These are phyloP conservation scores for Ephialtes manifestator DNA, from an alignment of 2,888 invertebrate species.

Conservation along the genomic window DNA sequence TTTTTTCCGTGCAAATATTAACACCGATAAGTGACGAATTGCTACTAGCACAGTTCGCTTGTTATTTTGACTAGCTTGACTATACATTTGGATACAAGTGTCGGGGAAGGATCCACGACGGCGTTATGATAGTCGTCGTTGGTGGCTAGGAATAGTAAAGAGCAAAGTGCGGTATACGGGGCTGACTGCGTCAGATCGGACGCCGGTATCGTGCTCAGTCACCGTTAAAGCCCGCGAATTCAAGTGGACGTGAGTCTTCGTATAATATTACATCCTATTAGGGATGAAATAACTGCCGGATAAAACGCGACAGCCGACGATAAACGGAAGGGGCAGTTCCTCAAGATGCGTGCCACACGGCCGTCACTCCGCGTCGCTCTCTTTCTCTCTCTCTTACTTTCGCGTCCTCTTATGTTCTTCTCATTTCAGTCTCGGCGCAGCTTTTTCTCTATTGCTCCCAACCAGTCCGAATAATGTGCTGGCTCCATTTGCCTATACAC, in stretches of 20 bases:
- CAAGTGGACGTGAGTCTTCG: conserved; percentile 83
- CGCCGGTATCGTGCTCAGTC: conserved; percentile 81
- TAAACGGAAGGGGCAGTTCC: conserved; percentile 78
- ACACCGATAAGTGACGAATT: too few species aligned
- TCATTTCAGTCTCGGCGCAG: conserved; percentile 8
- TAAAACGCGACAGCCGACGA: conserved; percentile 82
- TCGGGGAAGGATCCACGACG: conserved; percentile 1
- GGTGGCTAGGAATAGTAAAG: conserved; percentile 32
- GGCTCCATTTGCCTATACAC: conserved; percentile 54
- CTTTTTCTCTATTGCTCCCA: conserved; percentile 40
- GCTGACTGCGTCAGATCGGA: conserved; percentile 70
- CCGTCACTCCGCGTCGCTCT: conserved; percentile 71
- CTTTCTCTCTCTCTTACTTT: conserved; percentile 18
- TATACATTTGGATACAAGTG: background rate
- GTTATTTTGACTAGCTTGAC: background rate
- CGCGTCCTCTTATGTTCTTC: conserved; percentile 26
- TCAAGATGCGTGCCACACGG: conserved; percentile 81
- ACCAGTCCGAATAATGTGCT: conserved; percentile 38
- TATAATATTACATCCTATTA: conserved; percentile 85
- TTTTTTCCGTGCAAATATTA: too few species aligned
- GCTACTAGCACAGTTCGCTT: background rate
- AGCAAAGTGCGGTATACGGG: conserved; percentile 61
- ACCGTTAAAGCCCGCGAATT: conserved; percentile 84
- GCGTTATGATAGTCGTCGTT: conserved; percentile 22
- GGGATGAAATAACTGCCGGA: conserved; percentile 80